Base-by-base conservation (phyloP, 2,888 invertebrate species). In the Nowickia ferox region DNA sequence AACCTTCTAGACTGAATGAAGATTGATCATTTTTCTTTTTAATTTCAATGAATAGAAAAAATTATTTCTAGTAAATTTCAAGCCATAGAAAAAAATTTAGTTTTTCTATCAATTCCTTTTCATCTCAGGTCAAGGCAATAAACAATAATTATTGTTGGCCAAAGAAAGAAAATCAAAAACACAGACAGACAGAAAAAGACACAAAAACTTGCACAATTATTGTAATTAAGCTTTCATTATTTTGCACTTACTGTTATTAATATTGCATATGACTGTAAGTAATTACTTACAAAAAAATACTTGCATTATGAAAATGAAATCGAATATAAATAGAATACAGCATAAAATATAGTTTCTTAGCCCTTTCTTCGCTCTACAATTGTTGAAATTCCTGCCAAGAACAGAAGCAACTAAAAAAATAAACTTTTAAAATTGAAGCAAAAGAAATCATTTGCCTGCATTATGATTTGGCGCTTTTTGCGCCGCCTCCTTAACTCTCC, bases 191-290 rank as follows among this genome's bases (percentile, higher is more conserved):
- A 42, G 13, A n/a, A n/a, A n/a, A n/a, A 19, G 22, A 6, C 17
- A 44, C 2, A 48, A 78, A 65, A 82, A 69, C 75, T 75, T 82
- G 74, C 30, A 19, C 53, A 82, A 75, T 81, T 82, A 76, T 63
- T 48, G 61, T 82, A 63, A 82, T 76, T 82, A 82, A 76, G 55
- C 76, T 76, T 76, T 40, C 76, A 82, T 76, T 82, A 76, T 76
- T 82, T 71, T 69, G 76, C 63, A 63, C 63, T 82, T 48, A 76
- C 71, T 55, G 22, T 76, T 82, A 75, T 57, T 65, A 65, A 48
- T 42, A 55, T n/a, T 53, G 46, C 48, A 48, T 30, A 48, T 48
- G 6, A 30, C 30, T 30, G 48, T 63, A 46, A 77, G 66, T 61
- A 68, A 66, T 61, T 75, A 75, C 44, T 22, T 61, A 30, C 59